Conservation (phyloP, 1,140 invertebrate species). For the Drosophila biarmipes region DNA sequence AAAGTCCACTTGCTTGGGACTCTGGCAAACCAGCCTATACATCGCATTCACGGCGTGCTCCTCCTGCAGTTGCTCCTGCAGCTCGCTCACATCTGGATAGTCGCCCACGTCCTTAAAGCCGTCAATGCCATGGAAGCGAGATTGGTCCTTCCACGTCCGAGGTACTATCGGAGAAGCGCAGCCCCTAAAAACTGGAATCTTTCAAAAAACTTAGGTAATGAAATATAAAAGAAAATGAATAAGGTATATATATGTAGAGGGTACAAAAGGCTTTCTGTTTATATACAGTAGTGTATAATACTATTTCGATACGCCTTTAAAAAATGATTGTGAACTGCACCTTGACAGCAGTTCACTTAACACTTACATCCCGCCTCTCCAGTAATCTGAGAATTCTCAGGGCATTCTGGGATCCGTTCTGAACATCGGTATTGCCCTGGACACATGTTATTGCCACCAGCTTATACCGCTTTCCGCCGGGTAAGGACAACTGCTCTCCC, state of each 20-base stretch:
- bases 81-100: constrained; percentile 13
- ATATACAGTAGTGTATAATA: no score
- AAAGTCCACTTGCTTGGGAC: constrained; percentile 31
- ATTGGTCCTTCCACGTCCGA: constrained; percentile 1
- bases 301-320: no score
- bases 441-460: constrained; percentile 88
- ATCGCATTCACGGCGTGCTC: constrained; percentile 83
- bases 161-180: constrained; percentile 75
- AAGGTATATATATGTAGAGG: no score
- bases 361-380: constrained; percentile 85
- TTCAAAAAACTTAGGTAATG: no score
- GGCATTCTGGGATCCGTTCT: constrained; percentile 87
- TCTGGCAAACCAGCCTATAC: constrained; percentile 83
- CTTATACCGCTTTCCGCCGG: constrained; percentile 69
- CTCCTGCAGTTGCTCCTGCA: constrained; percentile 16
- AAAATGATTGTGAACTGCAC: no score
- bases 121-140: constrained; percentile 85
- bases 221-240: no score
- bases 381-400: constrained; percentile 86
- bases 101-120: constrained; percentile 87
- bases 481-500: constrained; percentile 81
- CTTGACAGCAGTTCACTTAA: neutral
- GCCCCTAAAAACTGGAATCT: constrained; percentile 88
- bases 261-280: no score
- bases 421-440: constrained; percentile 86